These are phyloP conservation scores for Cyanoliseus patagonus DNA, from an alignment of 2,113 vertebrate species.

Conservation along the genomic window DNA sequence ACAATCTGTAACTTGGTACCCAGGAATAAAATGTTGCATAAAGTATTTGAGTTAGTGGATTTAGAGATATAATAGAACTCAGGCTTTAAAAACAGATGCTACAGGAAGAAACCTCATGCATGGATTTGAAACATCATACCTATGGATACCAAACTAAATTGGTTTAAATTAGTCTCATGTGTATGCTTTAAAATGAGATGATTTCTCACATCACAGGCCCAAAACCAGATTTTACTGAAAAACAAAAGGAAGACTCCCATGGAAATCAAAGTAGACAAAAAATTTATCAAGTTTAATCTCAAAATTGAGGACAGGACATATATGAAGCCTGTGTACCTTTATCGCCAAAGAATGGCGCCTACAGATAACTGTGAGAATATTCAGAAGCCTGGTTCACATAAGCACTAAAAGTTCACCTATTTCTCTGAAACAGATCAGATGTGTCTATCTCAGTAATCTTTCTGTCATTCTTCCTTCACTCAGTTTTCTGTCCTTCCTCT, in stretches of 20 bases:
- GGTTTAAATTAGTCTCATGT: background rate
- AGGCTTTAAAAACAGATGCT: background rate
- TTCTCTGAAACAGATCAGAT: background rate
- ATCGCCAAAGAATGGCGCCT: background rate
- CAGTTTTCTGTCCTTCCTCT: background rate
- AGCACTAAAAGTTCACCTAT: background rate
- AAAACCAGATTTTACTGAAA: background rate
- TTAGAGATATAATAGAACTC: background rate
- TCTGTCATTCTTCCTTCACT: background rate
- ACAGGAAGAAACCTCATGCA: background rate
- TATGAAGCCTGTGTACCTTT: background rate
- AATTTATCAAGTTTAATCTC: background rate
- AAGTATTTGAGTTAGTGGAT: background rate
- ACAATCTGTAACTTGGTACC: background rate
- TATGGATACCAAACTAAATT: background rate
- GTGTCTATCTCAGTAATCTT: background rate
- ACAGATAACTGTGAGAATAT: background rate
- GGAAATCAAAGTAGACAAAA: background rate
- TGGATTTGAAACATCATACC: background rate
- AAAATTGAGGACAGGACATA: background rate
- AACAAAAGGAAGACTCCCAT: background rate
- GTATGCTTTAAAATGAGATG: background rate
- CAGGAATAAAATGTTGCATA: background rate
- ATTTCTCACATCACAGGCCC: background rate
- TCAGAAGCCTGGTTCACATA: background rate